phyloP scores from a whole-genome alignment of 2,797 vertebrate species.

The Cichlasoma orientale region DNA sequence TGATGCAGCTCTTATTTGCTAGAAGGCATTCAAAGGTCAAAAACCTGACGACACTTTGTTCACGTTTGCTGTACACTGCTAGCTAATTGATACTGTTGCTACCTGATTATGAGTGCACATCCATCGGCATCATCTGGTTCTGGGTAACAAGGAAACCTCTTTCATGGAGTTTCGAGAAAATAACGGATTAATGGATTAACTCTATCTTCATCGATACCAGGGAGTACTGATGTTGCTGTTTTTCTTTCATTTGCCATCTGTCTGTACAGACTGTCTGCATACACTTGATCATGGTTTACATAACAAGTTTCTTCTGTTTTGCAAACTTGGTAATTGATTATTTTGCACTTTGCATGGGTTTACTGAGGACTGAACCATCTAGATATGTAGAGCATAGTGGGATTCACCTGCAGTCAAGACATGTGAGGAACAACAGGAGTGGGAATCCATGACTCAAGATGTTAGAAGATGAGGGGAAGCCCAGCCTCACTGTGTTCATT shows the following conservation, averaged over 20 bases:
- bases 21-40: too few species aligned
- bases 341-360: not conserved
- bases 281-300: not conserved
- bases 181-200: too few species aligned
- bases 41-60: too few species aligned
- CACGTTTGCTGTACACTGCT: too few species aligned
- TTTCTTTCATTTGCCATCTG: not conserved
- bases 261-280: not conserved
- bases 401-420: constrained; percentile 33
- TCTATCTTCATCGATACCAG: not conserved
- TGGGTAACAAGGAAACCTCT: too few species aligned
- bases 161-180: too few species aligned
- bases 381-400: not conserved
- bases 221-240: too few species aligned
- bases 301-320: not conserved
- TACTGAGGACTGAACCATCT: not conserved
- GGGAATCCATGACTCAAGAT: constrained; percentile 45
- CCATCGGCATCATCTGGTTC: too few species aligned
- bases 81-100: too few species aligned
- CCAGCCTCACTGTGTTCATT: constrained; percentile 56
- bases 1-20: too few species aligned
- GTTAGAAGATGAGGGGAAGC: constrained; percentile 56
- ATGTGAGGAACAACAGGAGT: constrained; percentile 19
- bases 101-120: too few species aligned
- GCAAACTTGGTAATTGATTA: not conserved